Base-by-base conservation (phyloP, 2,888 invertebrate species). In the Globia sparganii region DNA sequence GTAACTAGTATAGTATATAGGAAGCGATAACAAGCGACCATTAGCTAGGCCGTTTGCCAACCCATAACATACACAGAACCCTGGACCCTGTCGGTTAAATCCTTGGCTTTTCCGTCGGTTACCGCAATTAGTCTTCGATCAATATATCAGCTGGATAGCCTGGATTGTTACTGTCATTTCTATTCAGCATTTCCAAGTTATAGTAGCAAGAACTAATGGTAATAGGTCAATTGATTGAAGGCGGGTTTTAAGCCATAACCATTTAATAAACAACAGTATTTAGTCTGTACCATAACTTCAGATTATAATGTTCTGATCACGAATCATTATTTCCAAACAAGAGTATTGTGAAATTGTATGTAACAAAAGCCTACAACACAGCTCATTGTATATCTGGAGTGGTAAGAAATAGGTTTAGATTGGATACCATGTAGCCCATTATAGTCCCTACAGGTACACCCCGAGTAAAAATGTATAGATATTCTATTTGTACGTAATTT, bases 301-400 rank as follows among this genome's bases (percentile, higher is more conserved):
- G 69, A 59, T 71, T 62, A 61, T 80, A 72, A 86, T 83, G 86
- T 76, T 76, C 73, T 40, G 64, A 82, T 74, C 74, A 84, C 76
- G 75, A 80, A 77, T 77, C 34, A 62, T 80, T 81, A 88, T 77
- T 84, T 71, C 84, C 77, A 80, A 85, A 83, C 75, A 59, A 68
- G 65, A 43, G 40, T 43, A 77, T 84, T 84, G 81, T 62, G 72
- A 70, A 83, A 84, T 80, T 75, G 25, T 67, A 25, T 75, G 37
- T 37, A 58, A 80, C 28, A 18, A 34, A 73, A 80, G 43, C 64
- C 81, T 34, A 80, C 53, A 49, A 80, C 53, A 49, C 46, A 31
- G 61, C 21, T 43, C 37, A n/a, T 31, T 62, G n/a, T 31, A n/a
- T 59, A 74, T 56, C 46, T 64, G 28, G 21, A 31, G 18, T 34